Evolutionary conservation across 64 coral and sea anemone genomes (phyloP).

Genomic region (Acropora tenuis): DNA sequence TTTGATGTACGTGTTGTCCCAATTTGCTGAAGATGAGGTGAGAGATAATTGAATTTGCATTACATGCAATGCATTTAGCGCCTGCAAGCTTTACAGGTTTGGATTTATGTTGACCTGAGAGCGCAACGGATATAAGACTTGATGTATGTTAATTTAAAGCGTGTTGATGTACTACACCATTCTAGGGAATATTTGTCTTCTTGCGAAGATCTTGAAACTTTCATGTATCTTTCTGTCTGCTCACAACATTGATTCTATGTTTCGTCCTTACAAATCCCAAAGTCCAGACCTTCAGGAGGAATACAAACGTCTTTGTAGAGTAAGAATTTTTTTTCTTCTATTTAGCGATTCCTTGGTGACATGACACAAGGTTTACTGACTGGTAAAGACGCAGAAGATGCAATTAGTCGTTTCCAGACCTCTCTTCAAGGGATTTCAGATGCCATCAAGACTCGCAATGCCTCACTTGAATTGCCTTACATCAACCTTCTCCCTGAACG

Average conservation of each 20-base stretch:
- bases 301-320: too few species aligned
- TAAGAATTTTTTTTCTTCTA: background rate
- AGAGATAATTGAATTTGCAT: background rate
- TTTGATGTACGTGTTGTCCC: conserved; percentile 57
- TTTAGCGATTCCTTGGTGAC: conserved; percentile 29
- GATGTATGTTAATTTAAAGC: too few species aligned
- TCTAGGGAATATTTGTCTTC: too few species aligned
- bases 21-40: conserved; percentile 89
- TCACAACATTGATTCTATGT: conserved; percentile 56
- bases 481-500: conserved; percentile 69
- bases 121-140: too few species aligned
- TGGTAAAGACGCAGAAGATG: conserved; percentile 34
- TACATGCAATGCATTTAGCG: too few species aligned
- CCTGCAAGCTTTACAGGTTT: too few species aligned
- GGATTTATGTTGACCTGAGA: too few species aligned
- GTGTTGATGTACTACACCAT: background rate
- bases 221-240: conserved; percentile 52
- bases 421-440: conserved; percentile 75
- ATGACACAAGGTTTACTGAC: conserved; percentile 15
- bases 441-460: conserved; percentile 77
- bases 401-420: conserved; percentile 70
- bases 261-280: conserved; percentile 42
- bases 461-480: conserved; percentile 80
- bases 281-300: too few species aligned
- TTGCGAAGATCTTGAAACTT: background rate